phyloP scores from a whole-genome alignment of 2,888 invertebrate species.

The Idaea dimidiata region DNA sequence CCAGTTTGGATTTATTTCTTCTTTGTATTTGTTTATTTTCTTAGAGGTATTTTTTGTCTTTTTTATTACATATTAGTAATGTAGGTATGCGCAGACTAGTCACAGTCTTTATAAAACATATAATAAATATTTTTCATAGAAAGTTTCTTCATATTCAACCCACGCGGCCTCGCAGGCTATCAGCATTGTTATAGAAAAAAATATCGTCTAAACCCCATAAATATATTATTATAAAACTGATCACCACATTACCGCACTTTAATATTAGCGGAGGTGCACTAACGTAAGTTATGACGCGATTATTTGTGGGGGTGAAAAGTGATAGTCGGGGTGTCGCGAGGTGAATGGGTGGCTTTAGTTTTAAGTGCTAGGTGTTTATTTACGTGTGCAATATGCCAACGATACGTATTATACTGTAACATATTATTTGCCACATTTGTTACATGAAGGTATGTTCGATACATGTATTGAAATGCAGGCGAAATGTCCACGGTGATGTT shows the following conservation, averaged over 20 bases:
- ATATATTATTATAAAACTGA: constrained; percentile 53
- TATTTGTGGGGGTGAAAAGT: constrained; percentile 54
- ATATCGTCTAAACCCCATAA: constrained; percentile 28
- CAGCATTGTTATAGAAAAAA: neutral
- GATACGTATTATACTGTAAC: neutral
- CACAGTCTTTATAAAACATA: too few species aligned
- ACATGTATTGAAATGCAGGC: too few species aligned
- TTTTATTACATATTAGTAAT: too few species aligned
- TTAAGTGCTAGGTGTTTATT: constrained; percentile 2
- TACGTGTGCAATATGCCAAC: neutral
- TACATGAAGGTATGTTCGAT: too few species aligned
- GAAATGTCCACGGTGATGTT: too few species aligned
- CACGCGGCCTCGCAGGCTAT: constrained; percentile 14
- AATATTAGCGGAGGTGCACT: constrained; percentile 49
- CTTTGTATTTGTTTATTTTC: too few species aligned
- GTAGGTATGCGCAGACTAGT: too few species aligned
- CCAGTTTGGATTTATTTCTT: too few species aligned
- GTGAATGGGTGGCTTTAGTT: constrained; percentile 25
- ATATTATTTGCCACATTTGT: too few species aligned
- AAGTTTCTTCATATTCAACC: neutral
- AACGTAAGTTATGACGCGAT: constrained; percentile 63
- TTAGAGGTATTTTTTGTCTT: too few species aligned
- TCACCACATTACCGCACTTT: constrained; percentile 57
- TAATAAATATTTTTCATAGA: too few species aligned
- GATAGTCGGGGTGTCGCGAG: constrained; percentile 29